Evolutionary conservation across 2,113 vertebrate genomes (phyloP), one percentile per base, ranked within the genome.

Genomic region (Cinclus mexicanus): DNA sequence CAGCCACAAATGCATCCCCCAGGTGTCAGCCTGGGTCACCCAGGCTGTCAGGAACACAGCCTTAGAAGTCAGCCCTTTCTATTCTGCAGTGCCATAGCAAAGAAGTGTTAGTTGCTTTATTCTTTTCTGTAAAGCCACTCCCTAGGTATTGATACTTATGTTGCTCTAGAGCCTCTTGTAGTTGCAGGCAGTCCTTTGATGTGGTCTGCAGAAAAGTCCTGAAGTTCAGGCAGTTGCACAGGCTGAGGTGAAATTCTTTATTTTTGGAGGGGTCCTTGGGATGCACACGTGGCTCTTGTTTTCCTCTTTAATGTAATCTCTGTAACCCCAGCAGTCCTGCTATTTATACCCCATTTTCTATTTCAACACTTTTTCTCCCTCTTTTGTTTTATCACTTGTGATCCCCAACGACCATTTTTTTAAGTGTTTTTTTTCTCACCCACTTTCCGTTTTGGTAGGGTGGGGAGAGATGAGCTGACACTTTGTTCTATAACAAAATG

Each of bases 1-100:
- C 0, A 0, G 33, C 28, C 9, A n/a, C 26, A 52, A 52, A 1
- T 1, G 2, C 25, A 13, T 28, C 14, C 16, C 31, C 4, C 0
- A 0, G 20, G 44, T 83, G 33, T 12, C 4, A 3, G 18, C 37
- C 15, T 0, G 2, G 16, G 23, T 39, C 41, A 6, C 46, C 20
- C 18, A 4, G 15, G 14, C 18, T 20, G 7, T n/a, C 37, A 69
- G 75, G 53, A 75, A 7, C 64, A 47, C 33, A n/a, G 49, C 29
- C 44, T 76, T 37, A 19, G 53, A 52, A 93, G 28, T 79, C 84
- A 77, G n/a, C 37, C 53, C 69, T 80, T 83, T 56, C 53, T 46
- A 7, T 89, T 63, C 47, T 64, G 31, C 47, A 25, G 49, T 9
- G 23, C 37, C 24, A 23, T 33, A 52, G 24, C 52, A 52, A 2